These are phyloP conservation scores for Brachionus manjavacas DNA, from an alignment of 1,140 invertebrate genomes.

Conservation along the genomic window DNA sequence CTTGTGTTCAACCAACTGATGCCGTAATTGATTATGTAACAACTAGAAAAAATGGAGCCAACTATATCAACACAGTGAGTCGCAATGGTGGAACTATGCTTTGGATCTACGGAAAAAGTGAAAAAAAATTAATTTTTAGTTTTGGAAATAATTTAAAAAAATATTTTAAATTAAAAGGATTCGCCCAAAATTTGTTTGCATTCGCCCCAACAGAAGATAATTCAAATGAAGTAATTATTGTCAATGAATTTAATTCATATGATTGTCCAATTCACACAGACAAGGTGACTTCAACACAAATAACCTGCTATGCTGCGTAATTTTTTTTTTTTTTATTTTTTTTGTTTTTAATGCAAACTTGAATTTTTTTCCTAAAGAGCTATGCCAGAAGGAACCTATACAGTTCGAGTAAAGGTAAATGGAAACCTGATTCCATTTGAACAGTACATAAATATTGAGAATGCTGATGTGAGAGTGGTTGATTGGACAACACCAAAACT, in stretches of 20 bases:
- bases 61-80: neutral
- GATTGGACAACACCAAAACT: constrained; percentile 45
- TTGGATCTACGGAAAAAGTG: constrained; percentile 19
- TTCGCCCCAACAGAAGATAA: neutral
- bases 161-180: neutral
- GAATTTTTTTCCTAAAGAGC: neutral
- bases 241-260: neutral
- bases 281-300: constrained; percentile 17
- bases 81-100: constrained; percentile 11
- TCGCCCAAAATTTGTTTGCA: constrained; percentile 3
- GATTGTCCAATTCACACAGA: constrained; percentile 21
- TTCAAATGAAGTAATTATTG: neutral
- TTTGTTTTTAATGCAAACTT: too few relatives aligned
- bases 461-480: neutral
- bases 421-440: constrained; percentile 10
- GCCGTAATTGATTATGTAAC: neutral
- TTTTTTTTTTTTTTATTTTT: too few relatives aligned
- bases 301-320: constrained; percentile 31
- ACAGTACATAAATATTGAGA: neutral
- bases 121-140: neutral
- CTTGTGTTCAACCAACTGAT: constrained; percentile 9
- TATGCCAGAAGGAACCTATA: neutral
- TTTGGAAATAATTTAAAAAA: neutral
- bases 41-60: constrained; percentile 4
- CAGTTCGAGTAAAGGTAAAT: constrained; percentile 5